phyloP scores from a whole-genome alignment of 2,797 vertebrate genomes.

The Bucorvus abyssinicus region DNA sequence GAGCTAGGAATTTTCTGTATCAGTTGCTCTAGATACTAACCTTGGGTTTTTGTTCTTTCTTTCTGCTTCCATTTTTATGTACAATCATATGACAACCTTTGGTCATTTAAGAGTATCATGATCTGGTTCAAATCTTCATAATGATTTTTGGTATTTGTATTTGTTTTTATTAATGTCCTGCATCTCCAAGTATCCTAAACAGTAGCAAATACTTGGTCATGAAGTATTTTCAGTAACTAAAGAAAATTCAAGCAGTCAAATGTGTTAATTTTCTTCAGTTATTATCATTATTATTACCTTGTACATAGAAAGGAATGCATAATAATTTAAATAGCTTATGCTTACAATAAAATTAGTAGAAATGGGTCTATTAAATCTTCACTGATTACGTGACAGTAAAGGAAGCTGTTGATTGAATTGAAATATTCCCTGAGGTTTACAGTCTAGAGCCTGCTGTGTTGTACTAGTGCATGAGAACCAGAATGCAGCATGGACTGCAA shows the following conservation, averaged over 20 bases:
- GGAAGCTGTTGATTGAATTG: neutral
- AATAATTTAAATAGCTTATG: neutral
- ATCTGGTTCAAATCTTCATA: neutral
- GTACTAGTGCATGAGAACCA: neutral
- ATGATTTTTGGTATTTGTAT: neutral
- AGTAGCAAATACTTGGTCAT: neutral
- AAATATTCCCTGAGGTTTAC: neutral
- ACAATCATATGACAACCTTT: neutral
- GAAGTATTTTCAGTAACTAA: neutral
- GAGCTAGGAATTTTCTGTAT: neutral
- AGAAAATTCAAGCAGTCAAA: neutral
- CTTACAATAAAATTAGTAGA: neutral
- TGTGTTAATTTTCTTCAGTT: neutral
- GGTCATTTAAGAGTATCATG: neutral
- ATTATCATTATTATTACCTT: neutral
- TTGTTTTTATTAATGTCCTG: neutral
- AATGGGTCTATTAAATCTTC: neutral
- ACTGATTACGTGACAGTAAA: neutral
- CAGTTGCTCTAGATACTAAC: neutral
- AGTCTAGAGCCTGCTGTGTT: neutral
- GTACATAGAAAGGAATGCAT: neutral
- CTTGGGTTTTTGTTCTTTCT: neutral
- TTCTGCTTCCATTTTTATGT: neutral
- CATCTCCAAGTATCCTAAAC: neutral
- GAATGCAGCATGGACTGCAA: neutral